A percentile compares a stretch with the other conserved stretches of the same genome.
phyloP scores from a whole-genome alignment of 2,888 invertebrate genomes.

The Crepidodera aurea region DNA sequence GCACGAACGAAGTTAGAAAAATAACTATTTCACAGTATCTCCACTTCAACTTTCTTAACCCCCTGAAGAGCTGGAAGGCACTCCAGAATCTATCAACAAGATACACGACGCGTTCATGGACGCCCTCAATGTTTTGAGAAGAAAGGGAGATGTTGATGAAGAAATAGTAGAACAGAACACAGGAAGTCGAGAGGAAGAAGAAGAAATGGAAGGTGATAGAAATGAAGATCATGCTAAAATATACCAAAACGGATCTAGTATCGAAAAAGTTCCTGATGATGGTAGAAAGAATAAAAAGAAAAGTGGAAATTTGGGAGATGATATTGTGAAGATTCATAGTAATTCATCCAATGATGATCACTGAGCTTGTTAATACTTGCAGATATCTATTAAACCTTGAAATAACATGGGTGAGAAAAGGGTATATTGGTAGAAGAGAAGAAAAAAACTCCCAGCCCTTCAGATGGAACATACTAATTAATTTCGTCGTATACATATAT shows the following conservation, averaged over 20 bases:
- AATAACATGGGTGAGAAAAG: too few relatives aligned
- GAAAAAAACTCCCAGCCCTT: too few relatives aligned
- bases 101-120: slow-evolving; percentile 40
- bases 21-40: too few relatives aligned
- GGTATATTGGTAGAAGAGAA: too few relatives aligned
- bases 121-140: slow-evolving; percentile 38
- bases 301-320: slow-evolving; percentile 69
- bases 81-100: slow-evolving; percentile 33
- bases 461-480: too few relatives aligned
- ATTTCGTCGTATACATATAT: too few relatives aligned
- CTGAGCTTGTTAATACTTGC: too few relatives aligned
- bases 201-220: not conserved
- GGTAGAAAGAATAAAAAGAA: slow-evolving; percentile 45
- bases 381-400: too few relatives aligned
- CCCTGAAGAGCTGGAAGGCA: slow-evolving; percentile 18
- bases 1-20: too few relatives aligned
- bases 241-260: slow-evolving; percentile 25
- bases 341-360: slow-evolving; percentile 38
- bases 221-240: slow-evolving; percentile 3
- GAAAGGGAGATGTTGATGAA: slow-evolving; percentile 27
- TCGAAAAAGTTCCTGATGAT: not conserved
- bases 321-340: slow-evolving; percentile 49
- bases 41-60: slow-evolving; percentile 7
- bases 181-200: slow-evolving; percentile 1
- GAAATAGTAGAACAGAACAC: slow-evolving; percentile 15